Evolutionary conservation across 2,113 vertebrate genomes (phyloP).

Genomic region (Plectropomus leopardus): DNA sequence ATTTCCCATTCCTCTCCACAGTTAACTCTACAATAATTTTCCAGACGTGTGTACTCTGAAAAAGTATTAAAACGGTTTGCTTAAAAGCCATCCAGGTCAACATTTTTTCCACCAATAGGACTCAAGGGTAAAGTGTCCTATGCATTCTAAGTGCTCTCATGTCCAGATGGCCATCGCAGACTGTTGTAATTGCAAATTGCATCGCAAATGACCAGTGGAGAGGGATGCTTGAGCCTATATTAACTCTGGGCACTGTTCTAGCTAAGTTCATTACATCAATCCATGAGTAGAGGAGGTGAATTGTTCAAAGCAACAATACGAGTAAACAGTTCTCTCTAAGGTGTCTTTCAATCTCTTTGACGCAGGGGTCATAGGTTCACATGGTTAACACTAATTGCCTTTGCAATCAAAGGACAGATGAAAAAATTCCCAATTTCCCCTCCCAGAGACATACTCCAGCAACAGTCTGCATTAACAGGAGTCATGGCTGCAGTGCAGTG

Average conservation of each 20-base stretch:
- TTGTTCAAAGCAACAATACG: slow-evolving; percentile 41
- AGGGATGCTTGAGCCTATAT: slow-evolving; percentile 12
- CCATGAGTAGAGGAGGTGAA: slow-evolving; percentile 19
- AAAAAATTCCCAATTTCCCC: slow-evolving; percentile 41
- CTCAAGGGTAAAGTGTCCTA: slow-evolving; percentile 63
- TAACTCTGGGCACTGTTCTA: slow-evolving; percentile 18
- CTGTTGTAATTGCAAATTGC: slow-evolving; percentile 69
- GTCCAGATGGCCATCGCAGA: slow-evolving; percentile 71
- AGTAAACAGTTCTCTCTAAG: slow-evolving; percentile 45
- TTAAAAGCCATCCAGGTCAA: slow-evolving; percentile 3
- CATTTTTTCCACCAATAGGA: neutral
- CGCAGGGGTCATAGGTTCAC: slow-evolving; percentile 37
- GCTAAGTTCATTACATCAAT: slow-evolving; percentile 42
- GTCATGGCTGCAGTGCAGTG: slow-evolving; percentile 59
- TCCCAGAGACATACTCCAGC: slow-evolving; percentile 50
- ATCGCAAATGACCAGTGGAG: slow-evolving; percentile 67
- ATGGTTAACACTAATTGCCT: slow-evolving; percentile 63
- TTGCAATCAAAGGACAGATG: slow-evolving; percentile 51
- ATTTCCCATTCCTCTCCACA: neutral
- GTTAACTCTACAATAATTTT: neutral
- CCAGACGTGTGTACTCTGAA: neutral
- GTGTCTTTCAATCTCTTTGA: slow-evolving; percentile 50
- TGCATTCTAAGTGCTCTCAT: slow-evolving; percentile 31
- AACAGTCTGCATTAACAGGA: slow-evolving; percentile 66
- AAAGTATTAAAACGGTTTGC: neutral